Base-by-base conservation (phyloP, 2,113 vertebrate genomes). In the Perca schrenkii region DNA sequence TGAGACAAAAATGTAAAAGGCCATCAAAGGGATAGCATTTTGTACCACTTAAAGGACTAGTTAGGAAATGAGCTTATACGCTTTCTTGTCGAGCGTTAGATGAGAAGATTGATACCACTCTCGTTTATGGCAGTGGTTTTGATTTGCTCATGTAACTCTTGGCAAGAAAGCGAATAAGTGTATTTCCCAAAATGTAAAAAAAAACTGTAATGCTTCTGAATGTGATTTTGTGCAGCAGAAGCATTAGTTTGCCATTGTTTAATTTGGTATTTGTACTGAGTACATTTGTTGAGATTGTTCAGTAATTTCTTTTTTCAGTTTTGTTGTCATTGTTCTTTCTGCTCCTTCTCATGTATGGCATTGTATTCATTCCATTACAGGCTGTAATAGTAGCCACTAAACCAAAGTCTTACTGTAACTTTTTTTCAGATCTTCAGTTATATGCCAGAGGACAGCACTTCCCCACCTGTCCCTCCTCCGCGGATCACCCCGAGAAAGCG, bases 381-480 rank as follows among this genome's bases (percentile, higher is more conserved):
- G 46, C 40, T 52, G 31, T 61, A 61, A 63, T 47, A n/a, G 52
- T 25, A 43, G 49, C 50, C 34, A 34, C n/a, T 80, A 31, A 83
- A 75, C 22, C 11, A 25, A 64, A 50, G 22, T 57, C 50, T 54
- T 12, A 62, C 34, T 75, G 19, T 52, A 22, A 31, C 17, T 3
- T 61, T 52, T 21, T 21, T 43, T 50, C 93, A 99, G 98, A 99
- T 99, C 89, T 99, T 98, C 92, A 96, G 95, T 6, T 91, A 94
- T 11, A 94, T 95, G 50, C 98, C 98, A 1, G 98, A 98, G 76
- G 98, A 99, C 87, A 97, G 82, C 82, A 50, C 89, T 0, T 89
- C 94, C 1, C 97, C 97, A 0, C 98, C 98, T 0, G 86, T 98
- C 57, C 98, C 97, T 57, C 98, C 98, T 19, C 98, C 98, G 7